A percentile compares a stretch with the other conserved stretches of the same genome.
Evolutionary conservation across 1,140 invertebrate species (phyloP).

Genomic region (Drosophila nasuta): DNA sequence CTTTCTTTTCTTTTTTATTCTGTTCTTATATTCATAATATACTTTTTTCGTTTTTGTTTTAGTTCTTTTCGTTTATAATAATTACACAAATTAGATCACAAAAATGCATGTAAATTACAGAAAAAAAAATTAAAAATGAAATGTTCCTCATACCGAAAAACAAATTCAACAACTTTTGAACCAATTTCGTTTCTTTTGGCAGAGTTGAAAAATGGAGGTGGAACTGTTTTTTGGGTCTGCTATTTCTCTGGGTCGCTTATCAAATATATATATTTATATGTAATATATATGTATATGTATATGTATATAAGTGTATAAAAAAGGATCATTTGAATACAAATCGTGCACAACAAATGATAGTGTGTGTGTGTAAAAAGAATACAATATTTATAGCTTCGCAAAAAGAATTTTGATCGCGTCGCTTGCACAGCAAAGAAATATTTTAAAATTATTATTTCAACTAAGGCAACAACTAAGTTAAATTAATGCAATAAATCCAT

Average conservation of each 20-base stretch:
- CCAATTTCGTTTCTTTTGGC: constrained; percentile 20
- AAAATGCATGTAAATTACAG: constrained; percentile 83
- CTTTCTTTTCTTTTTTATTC: constrained; percentile 47
- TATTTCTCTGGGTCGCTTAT: constrained; percentile 54
- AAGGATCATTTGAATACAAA: constrained; percentile 53
- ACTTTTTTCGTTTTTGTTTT: constrained; percentile 46
- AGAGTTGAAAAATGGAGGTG: constrained; percentile 50
- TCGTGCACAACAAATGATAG: constrained; percentile 39
- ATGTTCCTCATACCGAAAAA: constrained; percentile 68
- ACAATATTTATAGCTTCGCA: constrained; percentile 44
- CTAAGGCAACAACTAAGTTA: constrained; percentile 35
- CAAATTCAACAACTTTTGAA: constrained; percentile 49
- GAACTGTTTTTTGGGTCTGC: constrained; percentile 22
- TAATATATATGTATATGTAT: constrained; percentile 23
- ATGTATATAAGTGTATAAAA: constrained; percentile 40
- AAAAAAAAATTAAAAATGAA: constrained; percentile 48
- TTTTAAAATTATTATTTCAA: constrained; percentile 33
- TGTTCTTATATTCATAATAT: constrained; percentile 66
- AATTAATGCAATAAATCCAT: constrained; percentile 40
- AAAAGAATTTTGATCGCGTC: constrained; percentile 66
- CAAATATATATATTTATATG: constrained; percentile 39
- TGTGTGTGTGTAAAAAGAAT: constrained; percentile 31
- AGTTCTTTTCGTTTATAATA: constrained; percentile 72
- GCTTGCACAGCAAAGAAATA: constrained; percentile 51
- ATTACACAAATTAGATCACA: constrained; percentile 83